Evolutionary conservation across 1,140 invertebrate species (phyloP).

Genomic region (Cydia strobilella): DNA sequence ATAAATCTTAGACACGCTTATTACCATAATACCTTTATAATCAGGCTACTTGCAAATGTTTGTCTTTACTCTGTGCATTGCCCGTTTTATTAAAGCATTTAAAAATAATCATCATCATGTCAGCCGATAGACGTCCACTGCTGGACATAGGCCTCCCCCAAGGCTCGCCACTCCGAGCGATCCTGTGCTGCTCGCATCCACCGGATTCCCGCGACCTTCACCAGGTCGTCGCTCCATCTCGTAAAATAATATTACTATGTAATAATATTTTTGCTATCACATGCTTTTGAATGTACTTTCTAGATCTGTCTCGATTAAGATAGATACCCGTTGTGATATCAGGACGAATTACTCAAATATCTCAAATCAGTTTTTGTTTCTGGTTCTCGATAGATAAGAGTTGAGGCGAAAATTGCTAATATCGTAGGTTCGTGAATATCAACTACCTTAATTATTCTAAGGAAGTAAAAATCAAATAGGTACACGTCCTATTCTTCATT

Average conservation of each 20-base stretch:
- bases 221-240: no score
- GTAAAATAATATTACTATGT: background rate
- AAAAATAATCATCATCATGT: no score
- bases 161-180: no score
- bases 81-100: background rate
- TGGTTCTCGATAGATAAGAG: background rate
- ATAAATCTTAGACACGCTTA: no score
- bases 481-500: background rate
- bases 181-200: no score
- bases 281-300: background rate
- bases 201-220: no score
- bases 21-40: no score
- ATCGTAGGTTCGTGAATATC: no score
- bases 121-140: no score
- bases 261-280: background rate
- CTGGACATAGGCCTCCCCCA: no score
- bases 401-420: background rate
- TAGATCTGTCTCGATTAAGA: background rate
- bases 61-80: background rate
- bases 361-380: background rate
- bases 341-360: background rate
- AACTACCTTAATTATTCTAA: background rate
- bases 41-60: no score
- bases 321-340: background rate
- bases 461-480: background rate